Evolutionary conservation across 2,888 invertebrate species (phyloP), one percentile per base, ranked within the genome.

Genomic region (Patella depressa): DNA sequence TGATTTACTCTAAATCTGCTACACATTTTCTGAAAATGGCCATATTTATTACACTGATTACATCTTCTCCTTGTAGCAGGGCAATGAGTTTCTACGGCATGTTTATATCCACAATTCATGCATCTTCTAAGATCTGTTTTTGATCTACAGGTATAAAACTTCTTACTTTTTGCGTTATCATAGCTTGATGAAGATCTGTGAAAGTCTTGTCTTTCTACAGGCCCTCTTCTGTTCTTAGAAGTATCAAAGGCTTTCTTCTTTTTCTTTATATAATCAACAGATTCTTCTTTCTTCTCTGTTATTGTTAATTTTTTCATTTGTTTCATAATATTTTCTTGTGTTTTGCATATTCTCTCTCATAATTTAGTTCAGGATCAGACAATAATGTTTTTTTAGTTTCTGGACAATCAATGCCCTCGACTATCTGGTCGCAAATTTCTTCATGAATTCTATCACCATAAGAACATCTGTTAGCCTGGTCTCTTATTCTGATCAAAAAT

Each of bases 21-120:
- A 72, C 72, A 45, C 19, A 53, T 72, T 53, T n/a, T n/a, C 19
- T 17, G n/a, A 53, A 72, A 72, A 53, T 72, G 72, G 19, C n/a
- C 53, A 24, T 53, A 29, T 24, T 34, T 17, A 14, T 29, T n/a
- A 72, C 72, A 72, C n/a, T 45, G 9, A 15, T 72, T 72, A 29
- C 72, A 72, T 1, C 9, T 29, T 15, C 34, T 72, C 11, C 72
- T 34, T 14, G n/a, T 3, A n/a, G 71, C 71, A 17, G 53, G 53
- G 19, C 45, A 72, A 45, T 29, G 5, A 24, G 11, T 72, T 24
- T 72, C 19, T 57, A 5, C 17, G 15, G n/a, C 19, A 45, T 72
- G 17, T 45, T 9, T 53, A 72, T 72, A 53, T 53, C 53, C 45
- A 72, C 72, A 53, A 65, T 65, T 65, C 19, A 1, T 19, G 19